phyloP scores from a whole-genome alignment of 2,113 vertebrate species.

The Ceyx melanurus region DNA sequence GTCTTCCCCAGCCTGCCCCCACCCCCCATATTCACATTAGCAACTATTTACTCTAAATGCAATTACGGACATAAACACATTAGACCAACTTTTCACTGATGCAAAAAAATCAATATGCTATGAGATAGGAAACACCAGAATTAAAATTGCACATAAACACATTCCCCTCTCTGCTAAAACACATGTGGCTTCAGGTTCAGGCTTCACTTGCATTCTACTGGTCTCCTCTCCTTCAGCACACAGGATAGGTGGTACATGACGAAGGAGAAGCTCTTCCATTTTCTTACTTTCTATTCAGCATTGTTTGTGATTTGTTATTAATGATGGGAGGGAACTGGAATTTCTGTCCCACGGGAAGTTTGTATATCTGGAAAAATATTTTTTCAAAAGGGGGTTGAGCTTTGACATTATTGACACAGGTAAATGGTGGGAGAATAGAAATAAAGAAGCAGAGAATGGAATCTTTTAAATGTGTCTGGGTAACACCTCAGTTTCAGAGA shows the following conservation, averaged over 20 bases:
- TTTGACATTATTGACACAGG: not conserved
- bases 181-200: not conserved
- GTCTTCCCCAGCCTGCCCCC: fast-evolving
- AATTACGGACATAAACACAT: not conserved
- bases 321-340: not conserved
- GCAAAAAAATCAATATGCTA: not conserved
- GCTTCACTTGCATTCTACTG: fast-evolving
- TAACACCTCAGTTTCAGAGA: not conserved
- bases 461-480: not conserved
- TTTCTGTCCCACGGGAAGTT: not conserved
- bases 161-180: not conserved
- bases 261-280: not conserved
- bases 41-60: not conserved
- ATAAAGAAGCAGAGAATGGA: not conserved
- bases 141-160: not conserved
- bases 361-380: fast-evolving
- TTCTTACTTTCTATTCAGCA: not conserved
- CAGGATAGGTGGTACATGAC: not conserved
- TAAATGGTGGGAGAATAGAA: not conserved
- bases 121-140: not conserved
- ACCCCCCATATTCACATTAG: not conserved
- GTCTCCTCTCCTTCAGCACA: not conserved
- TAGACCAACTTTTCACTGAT: not conserved
- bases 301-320: not conserved
- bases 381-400: not conserved